These are phyloP conservation scores for Heliocidaris tuberculata DNA, from an alignment of 35 echinoderm and acorn worm species.

Conservation along the genomic window DNA sequence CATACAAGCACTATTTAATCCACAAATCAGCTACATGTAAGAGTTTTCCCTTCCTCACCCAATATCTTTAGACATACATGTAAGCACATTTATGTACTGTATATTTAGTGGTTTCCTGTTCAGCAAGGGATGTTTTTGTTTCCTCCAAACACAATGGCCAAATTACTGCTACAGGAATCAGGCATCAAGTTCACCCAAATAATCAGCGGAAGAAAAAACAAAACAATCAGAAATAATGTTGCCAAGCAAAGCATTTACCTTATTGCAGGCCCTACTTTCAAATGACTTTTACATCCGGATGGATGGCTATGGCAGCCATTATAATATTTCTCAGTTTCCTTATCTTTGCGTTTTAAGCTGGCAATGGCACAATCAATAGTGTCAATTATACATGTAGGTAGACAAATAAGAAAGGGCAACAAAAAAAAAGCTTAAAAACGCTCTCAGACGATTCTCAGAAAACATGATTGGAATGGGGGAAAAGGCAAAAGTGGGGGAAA, in stretches of 20 bases:
- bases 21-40: too few relatives aligned
- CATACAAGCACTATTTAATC: too few relatives aligned
- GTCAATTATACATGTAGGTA: neutral
- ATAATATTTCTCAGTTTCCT: neutral
- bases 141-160: constrained; percentile 50
- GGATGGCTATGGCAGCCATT: neutral
- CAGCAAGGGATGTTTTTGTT: constrained; percentile 47
- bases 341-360: neutral
- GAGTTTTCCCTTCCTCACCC: neutral
- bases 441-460: neutral
- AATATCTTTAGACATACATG: neutral
- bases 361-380: neutral
- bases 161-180: constrained; percentile 30
- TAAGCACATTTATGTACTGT: neutral
- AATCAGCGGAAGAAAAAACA: constrained; percentile 51
- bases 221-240: constrained; percentile 37
- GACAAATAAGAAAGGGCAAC: neutral
- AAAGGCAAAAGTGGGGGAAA: too few relatives aligned
- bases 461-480: too few relatives aligned
- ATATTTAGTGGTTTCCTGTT: constrained; percentile 36
- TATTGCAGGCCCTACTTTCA: neutral
- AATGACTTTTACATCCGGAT: constrained; percentile 10
- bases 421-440: neutral
- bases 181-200: constrained; percentile 40
- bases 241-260: constrained; percentile 36